Evolutionary conservation across 92 coral and sea anemone species (phyloP).

Genomic region (Palythoa grandiflora): DNA sequence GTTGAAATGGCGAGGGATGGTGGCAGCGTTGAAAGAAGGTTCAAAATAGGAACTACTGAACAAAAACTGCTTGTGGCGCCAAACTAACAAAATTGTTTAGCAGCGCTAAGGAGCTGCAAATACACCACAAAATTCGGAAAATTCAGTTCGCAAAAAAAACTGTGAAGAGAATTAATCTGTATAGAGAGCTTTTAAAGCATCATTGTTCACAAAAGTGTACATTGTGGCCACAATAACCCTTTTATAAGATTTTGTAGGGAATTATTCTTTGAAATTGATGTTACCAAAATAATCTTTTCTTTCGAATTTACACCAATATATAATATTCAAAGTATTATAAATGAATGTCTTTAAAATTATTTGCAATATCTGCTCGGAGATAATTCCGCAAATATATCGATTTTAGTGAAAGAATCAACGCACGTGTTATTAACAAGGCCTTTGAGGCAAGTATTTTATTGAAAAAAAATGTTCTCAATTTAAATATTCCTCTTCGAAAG

Average conservation of each 20-base stretch:
- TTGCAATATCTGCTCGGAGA: constrained; percentile 10
- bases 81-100: neutral
- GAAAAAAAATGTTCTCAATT: neutral
- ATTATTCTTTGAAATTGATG: constrained; percentile 30
- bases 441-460: constrained; percentile 5
- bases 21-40: neutral
- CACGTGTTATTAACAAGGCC: constrained; percentile 1
- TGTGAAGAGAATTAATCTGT: neutral
- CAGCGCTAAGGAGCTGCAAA: neutral
- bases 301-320: neutral
- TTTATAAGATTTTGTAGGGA: constrained; percentile 32
- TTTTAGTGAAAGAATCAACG: neutral
- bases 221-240: constrained; percentile 28
- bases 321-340: constrained; percentile 34
- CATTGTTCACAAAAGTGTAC: constrained; percentile 25
- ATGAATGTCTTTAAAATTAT: constrained; percentile 14
- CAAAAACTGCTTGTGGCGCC: neutral
- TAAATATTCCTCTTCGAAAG: constrained; percentile 38
- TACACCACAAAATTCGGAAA: neutral
- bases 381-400: constrained; percentile 27
- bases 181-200: constrained; percentile 13
- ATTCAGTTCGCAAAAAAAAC: neutral
- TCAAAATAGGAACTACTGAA: neutral
- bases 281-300: constrained; percentile 29
- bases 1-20: neutral